These are phyloP conservation scores for Upupa epops DNA, from an alignment of 2,113 vertebrate species.

Conservation along the genomic window DNA sequence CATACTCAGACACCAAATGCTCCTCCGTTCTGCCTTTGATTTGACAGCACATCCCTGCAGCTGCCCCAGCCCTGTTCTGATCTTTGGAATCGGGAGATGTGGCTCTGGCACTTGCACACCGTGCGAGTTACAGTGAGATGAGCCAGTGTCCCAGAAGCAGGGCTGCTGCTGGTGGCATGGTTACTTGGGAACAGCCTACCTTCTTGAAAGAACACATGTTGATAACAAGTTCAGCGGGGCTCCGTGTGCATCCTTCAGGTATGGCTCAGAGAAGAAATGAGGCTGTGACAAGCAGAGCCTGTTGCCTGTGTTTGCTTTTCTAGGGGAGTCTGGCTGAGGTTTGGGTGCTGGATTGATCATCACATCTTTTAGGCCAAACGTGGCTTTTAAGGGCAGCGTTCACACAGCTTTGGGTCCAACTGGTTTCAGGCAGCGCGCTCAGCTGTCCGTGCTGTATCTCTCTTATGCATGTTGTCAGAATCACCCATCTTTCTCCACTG, in stretches of 20 bases:
- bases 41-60: background rate
- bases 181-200: background rate
- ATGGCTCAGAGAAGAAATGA: background rate
- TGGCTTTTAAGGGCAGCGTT: background rate
- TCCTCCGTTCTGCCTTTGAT: conserved; percentile 21
- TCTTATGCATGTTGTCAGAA: background rate
- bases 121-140: fast-evolving
- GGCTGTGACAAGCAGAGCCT: background rate
- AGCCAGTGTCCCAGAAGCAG: background rate
- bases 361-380: background rate
- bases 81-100: background rate
- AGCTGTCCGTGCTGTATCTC: background rate
- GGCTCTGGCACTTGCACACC: background rate
- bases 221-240: background rate
- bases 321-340: background rate
- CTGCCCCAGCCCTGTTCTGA: background rate
- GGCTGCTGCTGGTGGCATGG: background rate
- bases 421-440: background rate
- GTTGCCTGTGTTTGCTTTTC: background rate
- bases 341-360: background rate
- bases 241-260: background rate
- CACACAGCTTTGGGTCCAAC: background rate
- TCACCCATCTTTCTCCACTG: background rate
- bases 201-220: background rate
- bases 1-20: background rate